These are phyloP conservation scores for Alsophila aescularia DNA, from an alignment of 2,888 invertebrate genomes.

Conservation along the genomic window DNA sequence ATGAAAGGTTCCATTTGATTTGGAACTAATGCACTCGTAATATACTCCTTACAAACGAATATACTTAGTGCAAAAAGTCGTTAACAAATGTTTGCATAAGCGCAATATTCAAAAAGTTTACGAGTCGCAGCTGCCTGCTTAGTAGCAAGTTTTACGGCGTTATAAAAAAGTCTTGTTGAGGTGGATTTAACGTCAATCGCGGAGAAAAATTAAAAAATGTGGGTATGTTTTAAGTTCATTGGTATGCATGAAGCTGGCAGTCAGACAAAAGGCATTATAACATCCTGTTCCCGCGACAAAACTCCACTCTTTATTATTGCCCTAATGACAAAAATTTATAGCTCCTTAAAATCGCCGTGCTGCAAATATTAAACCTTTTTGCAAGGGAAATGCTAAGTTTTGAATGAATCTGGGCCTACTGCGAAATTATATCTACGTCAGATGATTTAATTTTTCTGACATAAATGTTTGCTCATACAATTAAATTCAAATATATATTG, in stretches of 20 bases:
- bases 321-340: constrained; percentile 83
- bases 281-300: constrained; percentile 79
- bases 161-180: constrained; percentile 59
- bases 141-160: constrained; percentile 56
- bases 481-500: too few species aligned
- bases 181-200: constrained; percentile 53
- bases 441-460: not conserved
- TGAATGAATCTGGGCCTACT: constrained; percentile 36
- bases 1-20: not conserved
- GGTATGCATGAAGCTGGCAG: constrained; percentile 75
- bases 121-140: constrained; percentile 52
- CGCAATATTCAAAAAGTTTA: constrained; percentile 48
- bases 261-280: constrained; percentile 82
- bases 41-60: not conserved
- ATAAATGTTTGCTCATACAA: not conserved
- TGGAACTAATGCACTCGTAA: too few species aligned
- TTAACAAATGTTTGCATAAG: constrained; percentile 50
- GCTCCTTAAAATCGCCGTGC: constrained; percentile 79
- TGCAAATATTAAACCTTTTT: constrained; percentile 73
- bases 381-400: constrained; percentile 53
- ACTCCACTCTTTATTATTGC: constrained; percentile 81
- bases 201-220: constrained; percentile 51
- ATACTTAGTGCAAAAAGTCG: constrained; percentile 33
- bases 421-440: constrained; percentile 16
- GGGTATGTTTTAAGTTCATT: constrained; percentile 67